These are phyloP conservation scores for Corythornis vintsioides DNA, from an alignment of 2,113 vertebrate species.

Conservation along the genomic window DNA sequence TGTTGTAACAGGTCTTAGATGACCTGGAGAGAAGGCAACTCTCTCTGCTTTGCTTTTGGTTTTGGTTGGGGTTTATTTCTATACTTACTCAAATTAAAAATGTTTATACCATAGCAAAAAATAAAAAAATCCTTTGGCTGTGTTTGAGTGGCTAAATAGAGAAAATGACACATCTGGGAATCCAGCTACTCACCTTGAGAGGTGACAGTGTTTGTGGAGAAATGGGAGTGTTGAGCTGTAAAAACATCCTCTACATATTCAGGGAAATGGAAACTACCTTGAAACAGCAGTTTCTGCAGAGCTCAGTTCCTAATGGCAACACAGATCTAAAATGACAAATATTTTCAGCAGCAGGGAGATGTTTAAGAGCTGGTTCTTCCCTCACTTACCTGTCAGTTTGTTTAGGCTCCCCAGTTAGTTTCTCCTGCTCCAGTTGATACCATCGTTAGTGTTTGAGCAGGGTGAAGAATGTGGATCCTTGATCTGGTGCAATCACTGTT, in stretches of 20 bases:
- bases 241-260: not conserved
- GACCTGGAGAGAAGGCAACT: not conserved
- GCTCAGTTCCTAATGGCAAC: not conserved
- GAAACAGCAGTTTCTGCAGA: not conserved
- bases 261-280: not conserved
- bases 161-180: not conserved
- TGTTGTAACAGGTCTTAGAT: not conserved
- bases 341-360: not conserved
- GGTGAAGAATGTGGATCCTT: not conserved
- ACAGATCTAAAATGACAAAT: not conserved
- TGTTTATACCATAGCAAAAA: not conserved
- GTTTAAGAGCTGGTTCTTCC: not conserved
- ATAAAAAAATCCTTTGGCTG: not conserved
- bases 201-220: not conserved
- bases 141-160: not conserved
- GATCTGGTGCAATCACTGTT: not conserved
- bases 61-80: not conserved
- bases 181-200: rapidly evolving
- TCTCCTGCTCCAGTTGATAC: not conserved
- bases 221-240: not conserved
- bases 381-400: not conserved
- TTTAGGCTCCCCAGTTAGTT: not conserved
- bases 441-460: not conserved
- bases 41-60: not conserved
- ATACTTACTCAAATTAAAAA: not conserved